Conservation (phyloP, 2,797 vertebrate species). For the Chelidonichthys spinosus region DNA sequence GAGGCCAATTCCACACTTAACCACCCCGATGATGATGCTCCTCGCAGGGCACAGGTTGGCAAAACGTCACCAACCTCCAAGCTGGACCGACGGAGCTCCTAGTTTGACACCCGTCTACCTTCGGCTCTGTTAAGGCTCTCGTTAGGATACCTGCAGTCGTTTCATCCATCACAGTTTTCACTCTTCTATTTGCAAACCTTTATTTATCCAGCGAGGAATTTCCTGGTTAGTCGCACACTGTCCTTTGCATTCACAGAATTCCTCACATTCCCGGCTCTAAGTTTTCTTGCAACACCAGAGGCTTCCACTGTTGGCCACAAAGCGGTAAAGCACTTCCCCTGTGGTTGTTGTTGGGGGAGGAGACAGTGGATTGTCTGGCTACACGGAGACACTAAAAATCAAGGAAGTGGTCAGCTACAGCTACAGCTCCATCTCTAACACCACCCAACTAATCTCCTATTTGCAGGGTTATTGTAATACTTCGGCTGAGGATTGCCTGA, state of each 20-base stretch:
- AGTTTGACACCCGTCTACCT: conserved; percentile 36
- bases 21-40: conserved; percentile 21
- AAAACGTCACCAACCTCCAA: conserved; percentile 26
- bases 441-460: too few species aligned
- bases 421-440: not conserved
- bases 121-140: conserved; percentile 14
- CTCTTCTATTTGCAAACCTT: conserved; percentile 22
- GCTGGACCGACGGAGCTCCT: not conserved
- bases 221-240: not conserved
- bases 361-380: not conserved
- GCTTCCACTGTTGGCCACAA: conserved; percentile 8
- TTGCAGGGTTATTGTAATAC: too few species aligned
- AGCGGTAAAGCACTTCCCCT: conserved; percentile 15
- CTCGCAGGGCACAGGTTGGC: conserved; percentile 1
- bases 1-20: conserved; percentile 32
- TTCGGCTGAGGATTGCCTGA: too few species aligned
- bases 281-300: conserved; percentile 17
- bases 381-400: conserved; percentile 11
- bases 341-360: conserved; percentile 12
- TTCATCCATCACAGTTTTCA: conserved; percentile 18
- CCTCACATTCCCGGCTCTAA: conserved; percentile 9
- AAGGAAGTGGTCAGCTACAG: not conserved
- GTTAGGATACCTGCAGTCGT: conserved; percentile 16
- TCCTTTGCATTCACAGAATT: conserved; percentile 37
- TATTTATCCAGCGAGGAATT: conserved; percentile 10